These are phyloP conservation scores for Melanotaenia boesemani DNA, from an alignment of 2,797 vertebrate species.

Conservation along the genomic window DNA sequence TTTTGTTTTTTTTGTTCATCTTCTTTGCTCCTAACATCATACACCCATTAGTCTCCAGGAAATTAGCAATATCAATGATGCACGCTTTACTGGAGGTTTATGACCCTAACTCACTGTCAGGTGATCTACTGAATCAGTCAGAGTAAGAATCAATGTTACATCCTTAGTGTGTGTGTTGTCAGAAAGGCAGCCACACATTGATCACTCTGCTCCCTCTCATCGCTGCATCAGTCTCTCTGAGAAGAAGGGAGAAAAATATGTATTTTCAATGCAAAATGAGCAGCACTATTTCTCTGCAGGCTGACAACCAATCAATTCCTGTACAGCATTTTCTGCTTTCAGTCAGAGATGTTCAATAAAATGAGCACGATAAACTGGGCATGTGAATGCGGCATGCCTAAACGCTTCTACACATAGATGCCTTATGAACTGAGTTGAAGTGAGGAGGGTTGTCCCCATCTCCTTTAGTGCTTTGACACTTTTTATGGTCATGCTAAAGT, in stretches of 20 bases:
- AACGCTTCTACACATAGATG: slow-evolving; percentile 43
- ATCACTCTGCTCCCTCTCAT: slow-evolving; percentile 64
- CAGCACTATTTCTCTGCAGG: slow-evolving; percentile 62
- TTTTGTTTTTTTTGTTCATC: not conserved
- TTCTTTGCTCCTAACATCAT: slow-evolving; percentile 18
- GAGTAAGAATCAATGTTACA: slow-evolving; percentile 48
- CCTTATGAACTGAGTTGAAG: slow-evolving; percentile 52
- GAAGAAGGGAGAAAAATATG: slow-evolving; percentile 50
- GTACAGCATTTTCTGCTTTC: slow-evolving; percentile 67
- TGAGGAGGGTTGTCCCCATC: not conserved
- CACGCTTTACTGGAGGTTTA: slow-evolving; percentile 2
- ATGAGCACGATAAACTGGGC: slow-evolving; percentile 60
- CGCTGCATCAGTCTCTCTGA: slow-evolving; percentile 56
- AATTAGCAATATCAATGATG: slow-evolving; percentile 12
- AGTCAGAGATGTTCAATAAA: slow-evolving; percentile 63
- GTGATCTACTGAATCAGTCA: slow-evolving; percentile 52
- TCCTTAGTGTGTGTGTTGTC: slow-evolving; percentile 42
- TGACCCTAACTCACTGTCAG: slow-evolving; percentile 32
- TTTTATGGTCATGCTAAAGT: not conserved
- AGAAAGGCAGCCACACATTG: slow-evolving; percentile 64
- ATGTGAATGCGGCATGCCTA: slow-evolving; percentile 58
- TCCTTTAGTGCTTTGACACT: no score
- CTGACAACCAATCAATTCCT: slow-evolving; percentile 78
- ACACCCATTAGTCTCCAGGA: slow-evolving; percentile 19
- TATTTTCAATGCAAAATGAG: slow-evolving; percentile 71